Conservation (phyloP, 2,113 vertebrate species). For the Pterocles burchelli region DNA sequence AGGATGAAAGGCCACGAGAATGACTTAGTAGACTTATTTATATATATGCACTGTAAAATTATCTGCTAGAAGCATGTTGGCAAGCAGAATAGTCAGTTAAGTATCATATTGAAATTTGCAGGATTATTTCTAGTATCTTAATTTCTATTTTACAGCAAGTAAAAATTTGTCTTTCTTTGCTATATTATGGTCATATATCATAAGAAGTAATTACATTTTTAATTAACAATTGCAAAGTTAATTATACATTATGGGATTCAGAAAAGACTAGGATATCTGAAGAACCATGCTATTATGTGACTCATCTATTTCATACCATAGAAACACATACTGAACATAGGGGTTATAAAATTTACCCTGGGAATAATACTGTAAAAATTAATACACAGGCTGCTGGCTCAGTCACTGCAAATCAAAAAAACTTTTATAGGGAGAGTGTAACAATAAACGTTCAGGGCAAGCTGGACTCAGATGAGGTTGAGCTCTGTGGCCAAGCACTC, state of each 20-base stretch:
- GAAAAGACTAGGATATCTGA: not conserved
- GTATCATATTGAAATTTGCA: not conserved
- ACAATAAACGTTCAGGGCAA: not conserved
- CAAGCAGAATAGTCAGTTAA: not conserved
- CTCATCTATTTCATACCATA: not conserved
- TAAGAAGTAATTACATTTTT: slow-evolving; percentile 35
- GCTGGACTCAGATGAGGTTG: not conserved
- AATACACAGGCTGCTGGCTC: not conserved
- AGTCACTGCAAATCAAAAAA: not conserved
- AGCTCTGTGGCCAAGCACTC: not conserved
- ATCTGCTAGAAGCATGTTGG: not conserved
- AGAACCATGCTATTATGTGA: not conserved
- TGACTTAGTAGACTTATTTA: not conserved
- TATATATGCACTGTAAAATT: not conserved
- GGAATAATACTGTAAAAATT: not conserved
- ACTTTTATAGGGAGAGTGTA: not conserved
- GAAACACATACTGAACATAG: not conserved
- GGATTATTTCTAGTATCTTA: not conserved
- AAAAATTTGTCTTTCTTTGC: slow-evolving; percentile 24
- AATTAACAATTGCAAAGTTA: slow-evolving; percentile 21
- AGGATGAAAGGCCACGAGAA: not conserved
- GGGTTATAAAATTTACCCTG: not conserved
- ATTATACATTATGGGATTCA: not conserved
- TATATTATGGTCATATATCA: not conserved
- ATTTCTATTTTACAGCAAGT: not conserved